A percentile compares a stretch with the other conserved stretches of the same genome.
Conservation (phyloP, 2,113 vertebrate species). For the Orthochromis indermauri region DNA sequence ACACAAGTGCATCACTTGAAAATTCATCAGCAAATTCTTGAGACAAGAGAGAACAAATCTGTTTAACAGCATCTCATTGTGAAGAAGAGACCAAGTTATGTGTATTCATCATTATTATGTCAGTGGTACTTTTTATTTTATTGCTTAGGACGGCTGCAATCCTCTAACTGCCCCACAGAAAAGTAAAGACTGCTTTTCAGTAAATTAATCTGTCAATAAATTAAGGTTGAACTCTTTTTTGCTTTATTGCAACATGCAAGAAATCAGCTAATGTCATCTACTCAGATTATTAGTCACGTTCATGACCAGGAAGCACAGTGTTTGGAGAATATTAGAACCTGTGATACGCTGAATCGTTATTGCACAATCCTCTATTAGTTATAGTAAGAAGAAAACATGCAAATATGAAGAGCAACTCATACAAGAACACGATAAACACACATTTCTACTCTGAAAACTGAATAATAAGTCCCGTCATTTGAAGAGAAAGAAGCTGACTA, state of each 20-base stretch:
- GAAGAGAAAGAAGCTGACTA: neutral
- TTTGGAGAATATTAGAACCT: neutral
- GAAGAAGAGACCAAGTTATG: neutral
- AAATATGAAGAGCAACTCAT: neutral
- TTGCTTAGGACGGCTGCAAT: neutral
- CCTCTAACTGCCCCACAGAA: neutral
- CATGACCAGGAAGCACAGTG: neutral
- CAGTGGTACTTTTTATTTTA: neutral
- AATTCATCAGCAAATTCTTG: neutral
- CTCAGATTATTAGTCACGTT: neutral
- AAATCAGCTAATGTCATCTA: neutral
- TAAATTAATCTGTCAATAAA: neutral
- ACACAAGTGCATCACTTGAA: neutral
- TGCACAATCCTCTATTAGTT: neutral
- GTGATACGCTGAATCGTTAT: neutral
- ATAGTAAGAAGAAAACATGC: neutral
- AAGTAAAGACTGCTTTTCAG: neutral
- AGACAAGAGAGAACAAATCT: neutral
- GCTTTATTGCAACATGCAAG: neutral
- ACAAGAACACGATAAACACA: neutral
- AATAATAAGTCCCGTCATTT: neutral
- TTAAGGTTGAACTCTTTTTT: neutral
- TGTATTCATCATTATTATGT: neutral
- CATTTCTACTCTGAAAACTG: neutral
- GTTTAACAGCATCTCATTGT: neutral